phyloP scores from a whole-genome alignment of 2,888 invertebrate species.

The Mayetiola destructor region DNA sequence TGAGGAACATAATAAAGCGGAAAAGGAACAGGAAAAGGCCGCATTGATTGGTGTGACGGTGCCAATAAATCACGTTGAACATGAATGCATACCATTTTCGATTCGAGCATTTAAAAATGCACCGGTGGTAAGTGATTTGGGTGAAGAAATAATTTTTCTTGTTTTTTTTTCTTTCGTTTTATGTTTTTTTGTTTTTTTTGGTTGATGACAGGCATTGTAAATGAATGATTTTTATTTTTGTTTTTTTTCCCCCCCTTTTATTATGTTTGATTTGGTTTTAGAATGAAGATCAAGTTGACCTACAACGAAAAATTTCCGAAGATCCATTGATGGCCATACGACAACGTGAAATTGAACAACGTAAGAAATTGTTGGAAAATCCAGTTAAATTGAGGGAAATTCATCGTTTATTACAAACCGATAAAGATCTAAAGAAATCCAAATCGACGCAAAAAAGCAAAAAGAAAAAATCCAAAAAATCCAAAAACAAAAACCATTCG shows the following conservation, averaged over 20 bases:
- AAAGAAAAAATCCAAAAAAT: constrained; percentile 24
- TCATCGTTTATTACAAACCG: constrained; percentile 56
- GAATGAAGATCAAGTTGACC: constrained; percentile 60
- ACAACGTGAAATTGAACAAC: constrained; percentile 76
- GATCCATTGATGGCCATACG: constrained; percentile 84
- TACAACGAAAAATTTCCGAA: constrained; percentile 78
- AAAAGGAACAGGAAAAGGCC: constrained; percentile 32
- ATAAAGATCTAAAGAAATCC: constrained; percentile 31
- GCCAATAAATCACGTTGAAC: constrained; percentile 52
- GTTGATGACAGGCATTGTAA: not conserved
- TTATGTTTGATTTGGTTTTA: constrained; percentile 33
- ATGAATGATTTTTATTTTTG: not conserved
- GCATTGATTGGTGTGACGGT: constrained; percentile 30
- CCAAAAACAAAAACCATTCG: constrained; percentile 30
- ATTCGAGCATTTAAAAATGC: constrained; percentile 38
- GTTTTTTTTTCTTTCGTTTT: not conserved
- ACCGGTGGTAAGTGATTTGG: not conserved
- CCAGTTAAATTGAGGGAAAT: constrained; percentile 80
- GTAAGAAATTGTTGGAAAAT: constrained; percentile 73
- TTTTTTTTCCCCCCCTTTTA: constrained; percentile 18
- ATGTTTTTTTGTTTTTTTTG: not conserved
- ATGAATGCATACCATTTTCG: constrained; percentile 64
- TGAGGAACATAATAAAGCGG: constrained; percentile 46
- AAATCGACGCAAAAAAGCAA: constrained; percentile 18
- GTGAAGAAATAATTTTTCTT: not conserved